Evolutionary conservation across 2,797 vertebrate species (phyloP), one percentile per base, ranked within the genome.

Genomic region (Amniataba percoides): DNA sequence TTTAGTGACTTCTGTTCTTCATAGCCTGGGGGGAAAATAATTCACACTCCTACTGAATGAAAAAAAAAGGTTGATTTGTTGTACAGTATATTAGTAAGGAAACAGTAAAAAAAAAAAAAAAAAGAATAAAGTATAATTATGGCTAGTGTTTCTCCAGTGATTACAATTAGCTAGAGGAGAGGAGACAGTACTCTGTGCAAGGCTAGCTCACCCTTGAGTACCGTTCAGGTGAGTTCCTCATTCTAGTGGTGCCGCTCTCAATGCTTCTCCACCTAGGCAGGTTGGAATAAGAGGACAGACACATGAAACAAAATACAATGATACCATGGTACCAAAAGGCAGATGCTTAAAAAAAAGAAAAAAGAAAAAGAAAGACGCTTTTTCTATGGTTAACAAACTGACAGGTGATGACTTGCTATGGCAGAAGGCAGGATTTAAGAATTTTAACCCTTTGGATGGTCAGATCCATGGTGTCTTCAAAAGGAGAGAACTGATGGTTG

Each of bases 271-370:
- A 96, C 95, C 95, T 96, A 94, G 94, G 93, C 88, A 93, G 92
- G 94, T 95, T 93, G 94, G 94, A 95, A 95, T 95, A 95, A 95
- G 94, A 95, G 95, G 95, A 95, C 92, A 96, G 89, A 95, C 91
- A 95, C 90, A 92, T 95, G 90, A 95, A 95, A 95, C 92, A 93
- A 91, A 91, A 91, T 78, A 90, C 87, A 94, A 82, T 84, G 86
- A 88, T 61, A 89, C 77, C 87, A 91, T 64, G 81, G 84, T 55
- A 89, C 83, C 78, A 92, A 85, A 84, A 93, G 70, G 85, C 88
- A 92, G 72, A 87, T 73, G 84, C 74, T 90, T 78, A 71, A 77
- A 36, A 36, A 36, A 8, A 36, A 36, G 1, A 7, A 36, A 8
- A 36, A 36, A 36, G 8, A 36, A 36, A 36, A 7, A 7, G 8